Evolutionary conservation across 92 coral and sea anemone genomes (phyloP).

Genomic region (Galaxea fascicularis): DNA sequence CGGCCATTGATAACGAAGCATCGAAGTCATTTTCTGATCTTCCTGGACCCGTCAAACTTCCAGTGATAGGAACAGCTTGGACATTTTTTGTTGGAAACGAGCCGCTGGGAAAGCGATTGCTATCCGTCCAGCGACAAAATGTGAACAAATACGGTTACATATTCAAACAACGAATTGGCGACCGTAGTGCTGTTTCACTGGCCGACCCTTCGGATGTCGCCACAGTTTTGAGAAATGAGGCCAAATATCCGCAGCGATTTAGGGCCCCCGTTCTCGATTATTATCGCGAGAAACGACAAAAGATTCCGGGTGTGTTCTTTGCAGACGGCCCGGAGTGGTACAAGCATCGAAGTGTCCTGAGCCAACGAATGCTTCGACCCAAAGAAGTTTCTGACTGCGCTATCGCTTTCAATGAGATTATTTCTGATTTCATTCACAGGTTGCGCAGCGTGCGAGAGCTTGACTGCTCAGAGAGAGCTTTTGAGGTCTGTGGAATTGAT

Average conservation of each 20-base stretch:
- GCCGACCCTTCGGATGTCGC: conserved; percentile 57
- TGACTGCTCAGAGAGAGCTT: conserved; percentile 28
- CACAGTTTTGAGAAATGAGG: conserved; percentile 62
- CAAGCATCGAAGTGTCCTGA: conserved; percentile 59
- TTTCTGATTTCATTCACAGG: conserved; percentile 52
- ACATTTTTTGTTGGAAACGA: conserved; percentile 30
- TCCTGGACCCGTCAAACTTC: conserved; percentile 54
- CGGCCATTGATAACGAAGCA: too few species aligned
- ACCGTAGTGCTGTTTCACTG: conserved; percentile 14
- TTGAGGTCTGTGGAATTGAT: conserved; percentile 60
- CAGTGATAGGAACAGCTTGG: conserved; percentile 28
- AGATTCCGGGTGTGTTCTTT: conserved; percentile 69
- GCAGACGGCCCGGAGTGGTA: too few species aligned
- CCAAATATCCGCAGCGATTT: conserved; percentile 63
- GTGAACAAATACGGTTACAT: conserved; percentile 56
- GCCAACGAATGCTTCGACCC: conserved; percentile 68
- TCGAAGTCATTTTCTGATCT: too few species aligned
- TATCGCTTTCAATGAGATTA: conserved; percentile 66
- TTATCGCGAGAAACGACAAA: conserved; percentile 56
- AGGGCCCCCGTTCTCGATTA: conserved; percentile 43
- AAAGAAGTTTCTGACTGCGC: conserved; percentile 63
- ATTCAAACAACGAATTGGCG: conserved; percentile 8
- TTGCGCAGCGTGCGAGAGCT: conserved; percentile 46
- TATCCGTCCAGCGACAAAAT: conserved; percentile 38
- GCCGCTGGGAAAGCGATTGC: conserved; percentile 52